Percentiles rank a stretch among this genome's conserved stretches.
Conservation (phyloP, 2,888 invertebrate genomes). For the Idaea straminata region DNA sequence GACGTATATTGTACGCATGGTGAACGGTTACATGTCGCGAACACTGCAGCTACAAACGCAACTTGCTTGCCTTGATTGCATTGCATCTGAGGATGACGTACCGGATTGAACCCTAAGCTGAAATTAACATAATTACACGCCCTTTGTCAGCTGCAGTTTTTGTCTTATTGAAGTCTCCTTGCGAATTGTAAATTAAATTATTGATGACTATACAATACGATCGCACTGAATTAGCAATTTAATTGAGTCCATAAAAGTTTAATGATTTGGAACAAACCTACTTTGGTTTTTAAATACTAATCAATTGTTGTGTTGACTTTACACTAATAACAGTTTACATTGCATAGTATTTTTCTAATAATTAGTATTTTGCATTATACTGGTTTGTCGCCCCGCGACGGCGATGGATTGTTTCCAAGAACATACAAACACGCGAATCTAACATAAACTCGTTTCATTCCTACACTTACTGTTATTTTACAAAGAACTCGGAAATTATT, state of each 20-base stretch:
- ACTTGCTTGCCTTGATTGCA: conserved; percentile 5
- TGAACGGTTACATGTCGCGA: conserved; percentile 48
- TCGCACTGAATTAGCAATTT: not conserved
- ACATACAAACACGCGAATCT: conserved; percentile 12
- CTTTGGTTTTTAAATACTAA: conserved; percentile 12
- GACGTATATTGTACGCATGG: conserved; percentile 71
- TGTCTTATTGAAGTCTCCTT: not conserved
- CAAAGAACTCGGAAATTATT: not conserved
- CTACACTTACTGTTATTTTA: not conserved
- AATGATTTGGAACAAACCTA: not conserved
- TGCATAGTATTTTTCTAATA: conserved; percentile 42
- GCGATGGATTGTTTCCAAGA: conserved; percentile 6
- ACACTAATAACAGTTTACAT: conserved; percentile 33
- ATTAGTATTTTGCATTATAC: conserved; percentile 25
- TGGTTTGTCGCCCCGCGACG: not conserved
- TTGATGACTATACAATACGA: not conserved
- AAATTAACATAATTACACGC: not conserved
- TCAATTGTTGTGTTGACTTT: conserved; percentile 17
- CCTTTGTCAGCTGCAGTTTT: not conserved
- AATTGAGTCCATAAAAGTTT: not conserved
- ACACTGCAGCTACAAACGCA: not conserved
- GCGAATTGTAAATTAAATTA: not conserved
- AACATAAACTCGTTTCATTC: not conserved
- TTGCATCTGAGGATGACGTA: not conserved
- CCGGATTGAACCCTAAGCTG: not conserved